Evolutionary conservation across 2,113 vertebrate genomes (phyloP).

Genomic region (Platysternon megacephalum): DNA sequence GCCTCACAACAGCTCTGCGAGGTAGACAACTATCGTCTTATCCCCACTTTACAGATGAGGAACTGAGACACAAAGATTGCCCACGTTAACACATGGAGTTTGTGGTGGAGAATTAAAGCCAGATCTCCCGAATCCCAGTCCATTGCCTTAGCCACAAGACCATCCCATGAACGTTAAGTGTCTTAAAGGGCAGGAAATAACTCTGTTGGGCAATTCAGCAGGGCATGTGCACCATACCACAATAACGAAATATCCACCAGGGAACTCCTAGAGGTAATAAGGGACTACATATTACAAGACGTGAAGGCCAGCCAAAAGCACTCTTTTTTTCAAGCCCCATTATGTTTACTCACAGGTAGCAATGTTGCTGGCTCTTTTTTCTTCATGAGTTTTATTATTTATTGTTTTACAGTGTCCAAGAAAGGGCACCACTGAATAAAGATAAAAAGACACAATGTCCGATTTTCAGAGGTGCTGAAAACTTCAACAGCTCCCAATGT

Average conservation of each 20-base stretch:
- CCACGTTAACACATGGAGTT: background rate
- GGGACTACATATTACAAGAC: background rate
- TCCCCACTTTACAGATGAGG: background rate
- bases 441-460: background rate
- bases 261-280: background rate
- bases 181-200: background rate
- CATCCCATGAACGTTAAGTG: too few relatives aligned
- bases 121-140: background rate
- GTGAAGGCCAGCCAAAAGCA: background rate
- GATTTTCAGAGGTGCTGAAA: background rate
- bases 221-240: background rate
- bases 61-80: background rate
- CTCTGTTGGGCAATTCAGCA: background rate
- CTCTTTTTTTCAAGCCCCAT: background rate
- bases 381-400: background rate
- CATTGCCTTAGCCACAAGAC: background rate
- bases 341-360: accelerated
- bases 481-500: background rate
- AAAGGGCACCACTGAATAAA: background rate
- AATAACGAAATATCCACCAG: background rate
- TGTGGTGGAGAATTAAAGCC: background rate
- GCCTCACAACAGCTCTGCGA: background rate
- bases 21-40: background rate
- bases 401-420: background rate
- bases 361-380: background rate